These are phyloP conservation scores for Sorex maritimensis DNA, from an alignment of 2,797 vertebrate species.

Conservation along the genomic window DNA sequence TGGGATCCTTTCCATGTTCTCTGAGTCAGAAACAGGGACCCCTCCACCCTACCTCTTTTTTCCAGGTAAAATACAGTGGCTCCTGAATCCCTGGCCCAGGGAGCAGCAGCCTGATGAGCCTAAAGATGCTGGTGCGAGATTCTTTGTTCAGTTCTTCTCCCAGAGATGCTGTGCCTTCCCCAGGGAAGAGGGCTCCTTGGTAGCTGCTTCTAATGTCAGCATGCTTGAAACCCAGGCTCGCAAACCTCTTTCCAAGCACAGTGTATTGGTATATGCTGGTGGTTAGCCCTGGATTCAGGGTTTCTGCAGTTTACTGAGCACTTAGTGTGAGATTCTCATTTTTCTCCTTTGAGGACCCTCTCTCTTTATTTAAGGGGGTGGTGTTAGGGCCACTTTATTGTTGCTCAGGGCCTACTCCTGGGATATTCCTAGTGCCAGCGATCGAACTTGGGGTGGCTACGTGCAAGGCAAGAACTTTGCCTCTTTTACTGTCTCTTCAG, in stretches of 20 bases:
- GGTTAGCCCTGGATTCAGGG: no score
- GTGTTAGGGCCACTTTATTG: no score
- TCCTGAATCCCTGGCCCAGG: background rate
- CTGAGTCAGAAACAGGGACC: background rate
- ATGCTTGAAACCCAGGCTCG: background rate
- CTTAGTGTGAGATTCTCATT: background rate
- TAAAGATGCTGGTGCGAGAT: background rate
- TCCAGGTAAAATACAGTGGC: background rate
- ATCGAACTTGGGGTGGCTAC: background rate
- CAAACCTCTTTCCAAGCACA: background rate
- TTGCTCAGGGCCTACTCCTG: no score
- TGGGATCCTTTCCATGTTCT: background rate
- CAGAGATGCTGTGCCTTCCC: background rate
- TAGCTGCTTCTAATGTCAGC: conserved; percentile 1
- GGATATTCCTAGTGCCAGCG: no score
- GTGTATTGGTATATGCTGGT: background rate
- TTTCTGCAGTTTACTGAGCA: background rate
- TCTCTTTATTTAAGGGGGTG: background rate
- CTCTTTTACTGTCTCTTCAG: background rate
- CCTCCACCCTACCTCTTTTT: background rate
- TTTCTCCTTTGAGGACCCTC: background rate
- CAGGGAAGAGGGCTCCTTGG: background rate
- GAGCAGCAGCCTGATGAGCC: background rate
- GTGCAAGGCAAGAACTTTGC: background rate
- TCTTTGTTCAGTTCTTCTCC: background rate